Percentiles rank a stretch among this genome's conserved stretches.
Conservation (phyloP, 2,797 vertebrate genomes). For the Hybognathus amarus region DNA sequence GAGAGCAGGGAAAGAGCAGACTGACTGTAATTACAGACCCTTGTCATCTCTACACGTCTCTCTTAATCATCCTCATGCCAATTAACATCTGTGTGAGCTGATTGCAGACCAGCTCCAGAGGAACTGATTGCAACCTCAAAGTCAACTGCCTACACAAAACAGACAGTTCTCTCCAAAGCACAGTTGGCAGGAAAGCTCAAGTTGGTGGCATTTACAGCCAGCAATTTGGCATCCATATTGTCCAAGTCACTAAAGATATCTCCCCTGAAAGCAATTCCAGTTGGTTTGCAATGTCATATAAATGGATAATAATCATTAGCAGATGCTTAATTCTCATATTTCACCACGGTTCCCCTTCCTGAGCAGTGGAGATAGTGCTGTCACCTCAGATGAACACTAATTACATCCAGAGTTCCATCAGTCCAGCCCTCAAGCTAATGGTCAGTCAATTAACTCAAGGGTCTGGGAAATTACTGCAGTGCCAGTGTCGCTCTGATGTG, state of each 20-base stretch:
- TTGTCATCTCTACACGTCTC: conserved; percentile 67
- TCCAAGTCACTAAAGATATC: conserved; percentile 9
- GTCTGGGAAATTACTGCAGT: conserved; percentile 31
- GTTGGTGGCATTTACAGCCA: conserved; percentile 26
- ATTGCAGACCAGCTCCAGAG: conserved; percentile 72
- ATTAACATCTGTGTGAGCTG: conserved; percentile 78
- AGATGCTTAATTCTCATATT: conserved; percentile 32
- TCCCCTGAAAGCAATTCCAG: background rate
- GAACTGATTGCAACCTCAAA: conserved; percentile 62
- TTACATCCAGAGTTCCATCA: conserved; percentile 11
- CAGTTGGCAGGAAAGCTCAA: conserved; percentile 27
- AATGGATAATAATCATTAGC: conserved; percentile 37
- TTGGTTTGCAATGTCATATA: conserved; percentile 18
- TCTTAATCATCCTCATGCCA: conserved; percentile 76
- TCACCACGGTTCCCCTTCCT: background rate
- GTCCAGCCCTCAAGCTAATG: conserved; percentile 26
- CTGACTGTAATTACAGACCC: conserved; percentile 76
- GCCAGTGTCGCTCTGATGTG: conserved; percentile 9
- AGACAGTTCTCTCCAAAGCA: conserved; percentile 45
- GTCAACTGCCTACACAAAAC: conserved; percentile 60
- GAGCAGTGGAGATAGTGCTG: background rate
- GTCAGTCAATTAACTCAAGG: conserved; percentile 42
- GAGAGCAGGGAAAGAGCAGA: conserved; percentile 68
- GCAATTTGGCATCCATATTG: background rate
- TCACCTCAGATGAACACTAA: conserved; percentile 14